phyloP scores from a whole-genome alignment of 1,140 invertebrate genomes.

The Probaryconus sp. region DNA sequence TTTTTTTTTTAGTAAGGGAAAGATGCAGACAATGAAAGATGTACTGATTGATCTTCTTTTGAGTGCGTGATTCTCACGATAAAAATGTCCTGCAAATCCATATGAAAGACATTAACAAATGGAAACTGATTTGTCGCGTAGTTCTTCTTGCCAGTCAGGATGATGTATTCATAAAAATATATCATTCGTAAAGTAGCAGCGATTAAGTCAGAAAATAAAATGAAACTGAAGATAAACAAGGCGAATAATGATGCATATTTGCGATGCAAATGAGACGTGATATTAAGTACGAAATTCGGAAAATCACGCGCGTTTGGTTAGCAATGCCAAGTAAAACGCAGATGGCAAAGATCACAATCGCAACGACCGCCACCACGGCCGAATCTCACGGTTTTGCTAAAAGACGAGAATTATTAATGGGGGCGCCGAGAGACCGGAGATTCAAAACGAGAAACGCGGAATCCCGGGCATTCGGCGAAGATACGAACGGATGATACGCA shows the following conservation, averaged over 20 bases:
- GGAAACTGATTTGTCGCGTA: constrained; percentile 26
- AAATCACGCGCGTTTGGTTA: constrained; percentile 32
- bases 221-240: constrained; percentile 22
- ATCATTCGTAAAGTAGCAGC: constrained; percentile 34
- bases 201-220: constrained; percentile 20
- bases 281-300: constrained; percentile 29
- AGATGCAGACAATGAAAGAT: too few relatives aligned
- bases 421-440: constrained; percentile 49
- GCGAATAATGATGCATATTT: constrained; percentile 35
- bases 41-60: too few relatives aligned
- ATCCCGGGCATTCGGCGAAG: constrained; percentile 56
- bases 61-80: too few relatives aligned
- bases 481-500: constrained; percentile 56
- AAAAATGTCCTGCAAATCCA: constrained; percentile 4
- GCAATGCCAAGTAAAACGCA: constrained; percentile 35
- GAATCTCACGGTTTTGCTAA: constrained; percentile 62
- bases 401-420: constrained; percentile 65
- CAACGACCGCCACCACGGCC: constrained; percentile 33
- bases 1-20: too few relatives aligned
- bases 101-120: constrained; percentile 8
- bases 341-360: constrained; percentile 56
- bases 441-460: constrained; percentile 57
- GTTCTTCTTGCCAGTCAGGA: constrained; percentile 15
- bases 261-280: constrained; percentile 37
- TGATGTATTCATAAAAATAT: constrained; percentile 3